These are phyloP conservation scores for Apamea sordens DNA, from an alignment of 2,888 invertebrate species.

Conservation along the genomic window DNA sequence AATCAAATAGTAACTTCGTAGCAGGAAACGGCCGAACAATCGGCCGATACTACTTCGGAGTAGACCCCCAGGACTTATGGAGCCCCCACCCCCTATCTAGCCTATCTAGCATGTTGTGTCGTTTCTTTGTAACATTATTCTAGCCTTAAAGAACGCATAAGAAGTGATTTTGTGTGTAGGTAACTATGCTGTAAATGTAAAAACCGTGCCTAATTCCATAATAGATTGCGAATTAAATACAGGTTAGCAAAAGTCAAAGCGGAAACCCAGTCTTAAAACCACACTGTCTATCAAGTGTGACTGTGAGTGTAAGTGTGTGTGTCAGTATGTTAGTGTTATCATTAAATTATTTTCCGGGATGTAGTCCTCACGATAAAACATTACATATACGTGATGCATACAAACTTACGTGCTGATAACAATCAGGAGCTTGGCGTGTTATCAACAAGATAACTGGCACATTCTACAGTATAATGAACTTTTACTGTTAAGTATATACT, in stretches of 20 bases:
- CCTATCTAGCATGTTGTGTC: no score
- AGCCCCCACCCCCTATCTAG: no score
- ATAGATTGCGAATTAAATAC: background rate
- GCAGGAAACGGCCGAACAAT: no score
- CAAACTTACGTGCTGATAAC: conserved; percentile 35
- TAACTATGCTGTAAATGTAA: no score
- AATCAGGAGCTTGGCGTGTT: conserved; percentile 40
- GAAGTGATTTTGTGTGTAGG: no score
- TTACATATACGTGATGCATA: conserved; percentile 6
- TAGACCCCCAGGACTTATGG: no score
- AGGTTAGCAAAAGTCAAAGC: background rate
- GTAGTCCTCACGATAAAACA: conserved; percentile 44
- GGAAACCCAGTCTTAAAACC: background rate
- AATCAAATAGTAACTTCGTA: no score
- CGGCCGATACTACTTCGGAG: no score
- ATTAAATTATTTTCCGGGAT: conserved; percentile 53
- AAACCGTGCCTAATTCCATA: background rate
- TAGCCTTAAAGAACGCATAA: no score
- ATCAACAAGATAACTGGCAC: conserved; percentile 28
- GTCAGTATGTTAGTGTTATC: conserved; percentile 28
- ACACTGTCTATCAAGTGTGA: background rate
- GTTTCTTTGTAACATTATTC: no score
- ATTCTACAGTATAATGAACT: conserved; percentile 44
- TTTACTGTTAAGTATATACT: background rate
- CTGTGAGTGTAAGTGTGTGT: background rate